phyloP scores from a whole-genome alignment of 2,797 vertebrate genomes.

The Champsocephalus esox region DNA sequence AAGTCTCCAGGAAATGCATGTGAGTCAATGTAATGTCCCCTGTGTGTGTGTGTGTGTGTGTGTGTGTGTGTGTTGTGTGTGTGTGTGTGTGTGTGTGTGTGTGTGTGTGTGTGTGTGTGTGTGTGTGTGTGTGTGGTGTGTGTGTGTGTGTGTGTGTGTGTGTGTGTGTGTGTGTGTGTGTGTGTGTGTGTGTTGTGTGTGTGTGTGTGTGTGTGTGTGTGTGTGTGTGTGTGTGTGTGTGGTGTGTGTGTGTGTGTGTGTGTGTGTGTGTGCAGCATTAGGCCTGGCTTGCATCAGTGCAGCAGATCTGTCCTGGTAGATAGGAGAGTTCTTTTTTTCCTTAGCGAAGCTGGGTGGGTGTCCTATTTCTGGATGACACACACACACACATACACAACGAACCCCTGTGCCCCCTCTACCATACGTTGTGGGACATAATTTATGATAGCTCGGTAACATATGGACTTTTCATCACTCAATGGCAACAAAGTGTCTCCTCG shows the following conservation, averaged over 20 bases:
- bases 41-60: constrained; percentile 27
- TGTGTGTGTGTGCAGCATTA: constrained; percentile 50
- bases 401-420: constrained; percentile 85
- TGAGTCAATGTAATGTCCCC: too few species aligned
- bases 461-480: constrained; percentile 97
- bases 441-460: constrained; percentile 94
- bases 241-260: too few species aligned
- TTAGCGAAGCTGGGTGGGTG: constrained; percentile 84
- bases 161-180: constrained; percentile 19
- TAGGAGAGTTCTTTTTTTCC: constrained; percentile 94
- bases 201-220: constrained; percentile 15
- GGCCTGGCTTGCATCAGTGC: constrained; percentile 57
- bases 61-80: background rate
- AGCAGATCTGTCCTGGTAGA: constrained; percentile 87
- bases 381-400: constrained; percentile 61
- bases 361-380: constrained; percentile 94
- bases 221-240: constrained; percentile 31
- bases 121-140: constrained; percentile 2
- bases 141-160: constrained; percentile 21
- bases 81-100: constrained; percentile 35
- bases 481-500: constrained; percentile 88
- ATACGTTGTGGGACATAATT: constrained; percentile 94
- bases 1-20: too few species aligned
- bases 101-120: constrained; percentile 16
- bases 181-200: background rate